These are phyloP conservation scores for Malacoctenus gilli DNA, from an alignment of 2,797 vertebrate species.

Conservation along the genomic window DNA sequence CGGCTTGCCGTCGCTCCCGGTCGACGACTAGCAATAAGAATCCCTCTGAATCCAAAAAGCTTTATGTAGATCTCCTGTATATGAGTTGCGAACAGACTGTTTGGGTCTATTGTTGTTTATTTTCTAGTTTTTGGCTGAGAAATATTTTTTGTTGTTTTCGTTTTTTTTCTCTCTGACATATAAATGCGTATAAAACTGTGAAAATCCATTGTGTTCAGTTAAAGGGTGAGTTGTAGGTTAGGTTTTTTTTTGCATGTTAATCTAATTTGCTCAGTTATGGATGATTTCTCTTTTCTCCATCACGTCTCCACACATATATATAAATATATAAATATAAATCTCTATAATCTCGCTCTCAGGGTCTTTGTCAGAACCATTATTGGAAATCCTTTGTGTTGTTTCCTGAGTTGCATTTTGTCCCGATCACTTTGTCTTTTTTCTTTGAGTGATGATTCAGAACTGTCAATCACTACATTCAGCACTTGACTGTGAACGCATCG, in stretches of 20 bases:
- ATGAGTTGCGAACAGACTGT: constrained; percentile 79
- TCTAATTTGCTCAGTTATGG: constrained; percentile 86
- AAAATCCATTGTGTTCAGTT: constrained; percentile 92
- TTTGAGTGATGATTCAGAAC: constrained; percentile 68
- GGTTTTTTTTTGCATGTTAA: constrained; percentile 91
- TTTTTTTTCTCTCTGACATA: constrained; percentile 52
- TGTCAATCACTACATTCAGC: constrained; percentile 96
- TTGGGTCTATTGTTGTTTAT: constrained; percentile 78
- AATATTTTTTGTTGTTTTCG: constrained; percentile 74
- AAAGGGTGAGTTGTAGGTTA: constrained; percentile 94
- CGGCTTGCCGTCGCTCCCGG: constrained; percentile 60
- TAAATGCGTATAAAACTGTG: constrained; percentile 91
- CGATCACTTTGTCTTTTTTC: constrained; percentile 54
- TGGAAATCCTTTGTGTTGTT: constrained; percentile 68
- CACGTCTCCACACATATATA: constrained; percentile 57
- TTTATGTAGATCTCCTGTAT: constrained; percentile 89
- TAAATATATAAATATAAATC: constrained; percentile 27
- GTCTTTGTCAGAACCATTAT: constrained; percentile 85
- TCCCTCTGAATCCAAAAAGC: constrained; percentile 88
- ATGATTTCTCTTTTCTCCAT: constrained; percentile 75
- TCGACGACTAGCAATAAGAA: constrained; percentile 87
- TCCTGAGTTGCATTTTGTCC: constrained; percentile 86
- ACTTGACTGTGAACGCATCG: constrained; percentile 90
- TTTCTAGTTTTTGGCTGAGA: constrained; percentile 85
- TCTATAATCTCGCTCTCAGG: constrained; percentile 90